These are phyloP conservation scores for Hemibagrus guttatus DNA, from an alignment of 2,797 vertebrate genomes.

Conservation along the genomic window DNA sequence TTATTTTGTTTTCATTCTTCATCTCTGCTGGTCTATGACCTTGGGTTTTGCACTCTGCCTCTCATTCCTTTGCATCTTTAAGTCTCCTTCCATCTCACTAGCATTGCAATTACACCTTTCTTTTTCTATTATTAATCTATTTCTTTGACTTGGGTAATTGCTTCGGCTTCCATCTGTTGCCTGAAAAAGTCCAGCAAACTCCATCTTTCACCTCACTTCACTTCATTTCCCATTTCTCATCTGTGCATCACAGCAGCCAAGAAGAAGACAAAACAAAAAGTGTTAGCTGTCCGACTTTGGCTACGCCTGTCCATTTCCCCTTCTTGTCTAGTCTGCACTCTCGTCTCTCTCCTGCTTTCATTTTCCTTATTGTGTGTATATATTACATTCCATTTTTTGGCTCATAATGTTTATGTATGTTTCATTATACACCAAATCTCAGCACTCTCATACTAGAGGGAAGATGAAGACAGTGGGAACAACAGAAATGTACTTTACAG, in stretches of 20 bases:
- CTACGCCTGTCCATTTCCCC: not conserved
- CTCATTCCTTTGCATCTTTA: not conserved
- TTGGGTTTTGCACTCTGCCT: slow-evolving; percentile 10
- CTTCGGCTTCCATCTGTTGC: not conserved
- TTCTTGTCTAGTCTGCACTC: not conserved
- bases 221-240: not conserved
- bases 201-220: not conserved
- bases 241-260: not conserved
- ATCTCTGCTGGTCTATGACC: not conserved
- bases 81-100: not conserved
- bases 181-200: not conserved
- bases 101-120: not conserved
- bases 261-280: not conserved
- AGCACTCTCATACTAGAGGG: not conserved
- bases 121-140: not conserved
- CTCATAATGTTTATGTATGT: not conserved
- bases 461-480: not conserved
- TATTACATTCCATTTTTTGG: not conserved
- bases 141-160: not conserved
- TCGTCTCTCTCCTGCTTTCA: not conserved
- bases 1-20: not conserved
- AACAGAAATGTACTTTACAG: not conserved
- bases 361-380: not conserved
- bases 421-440: not conserved
- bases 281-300: not conserved